Base-by-base conservation (phyloP, 1,140 invertebrate species). In the Drosophila baimaii region DNA sequence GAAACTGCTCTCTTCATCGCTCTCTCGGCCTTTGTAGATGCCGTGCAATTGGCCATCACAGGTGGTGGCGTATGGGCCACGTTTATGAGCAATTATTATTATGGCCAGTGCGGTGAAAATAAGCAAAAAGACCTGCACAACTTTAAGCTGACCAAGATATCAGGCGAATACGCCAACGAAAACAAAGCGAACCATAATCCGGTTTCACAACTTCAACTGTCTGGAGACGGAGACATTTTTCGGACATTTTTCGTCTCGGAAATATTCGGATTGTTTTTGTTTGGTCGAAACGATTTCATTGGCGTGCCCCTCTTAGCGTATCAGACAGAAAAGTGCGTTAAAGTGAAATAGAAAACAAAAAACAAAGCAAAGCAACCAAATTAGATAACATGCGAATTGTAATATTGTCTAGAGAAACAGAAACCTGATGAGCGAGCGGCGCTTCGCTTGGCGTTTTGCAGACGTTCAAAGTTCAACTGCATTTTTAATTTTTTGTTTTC, bases 391-490 rank as follows among this genome's bases (percentile, higher is more conserved):
- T 5, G 10, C 25, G 17, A 31, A 33, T 51, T 61, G 29, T 72
- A 51, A 44, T 21, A 21, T 29, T 43, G 51, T 47, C 27, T 37
- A n/a, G 23, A 37, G 13, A 27, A 19, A 47, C 37, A 5, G 2
- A 57, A 57, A 57, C 23, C 55, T 57, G 37, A 55, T 15, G 29
- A 61, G 13, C 51, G n/a, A n/a, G n/a, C n/a, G n/a, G 10, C 5
- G 54, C 23, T 56, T 46, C 35, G 27, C 9, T 21, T 19, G 44
- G 23, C 39, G 35, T 47, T 63, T 68, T 62, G 77, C 82, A 81
- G 78, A 86, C 82, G 82, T 54, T 81, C 78, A 85, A 85, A 86
- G 82, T 81, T 78, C 81, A 56, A 39, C 15, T 58, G 44, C 37
- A 59, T 73, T 57, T 56, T 25, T 23, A 79, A 75, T 63, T 49